A percentile compares a stretch with the other conserved stretches of the same genome.
These are phyloP conservation scores for Bovichtus variegatus DNA, from an alignment of 2,797 vertebrate species.

Conservation along the genomic window DNA sequence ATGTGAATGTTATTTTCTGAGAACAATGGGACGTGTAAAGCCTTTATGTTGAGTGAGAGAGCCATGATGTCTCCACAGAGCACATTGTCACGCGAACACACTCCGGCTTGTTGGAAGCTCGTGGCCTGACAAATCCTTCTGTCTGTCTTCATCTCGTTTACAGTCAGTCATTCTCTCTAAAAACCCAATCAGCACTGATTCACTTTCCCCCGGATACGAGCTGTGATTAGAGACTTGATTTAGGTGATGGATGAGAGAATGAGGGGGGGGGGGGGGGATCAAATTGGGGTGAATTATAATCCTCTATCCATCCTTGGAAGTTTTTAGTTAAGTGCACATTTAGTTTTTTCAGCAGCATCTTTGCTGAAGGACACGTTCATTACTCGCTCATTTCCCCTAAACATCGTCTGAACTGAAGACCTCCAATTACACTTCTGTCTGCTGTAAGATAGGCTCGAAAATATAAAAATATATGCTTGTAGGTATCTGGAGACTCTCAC, in stretches of 20 bases:
- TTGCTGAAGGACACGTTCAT: neutral
- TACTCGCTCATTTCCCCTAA: constrained; percentile 4
- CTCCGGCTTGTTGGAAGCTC: neutral
- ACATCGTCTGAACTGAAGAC: constrained; percentile 17
- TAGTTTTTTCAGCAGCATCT: neutral
- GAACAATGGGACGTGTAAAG: neutral
- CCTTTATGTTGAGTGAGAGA: neutral
- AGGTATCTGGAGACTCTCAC: too few relatives aligned
- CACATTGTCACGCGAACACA: too few relatives aligned
- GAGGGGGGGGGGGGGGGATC: constrained; percentile 14
- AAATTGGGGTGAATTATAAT: constrained; percentile 23
- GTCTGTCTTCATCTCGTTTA: neutral
- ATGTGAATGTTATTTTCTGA: neutral
- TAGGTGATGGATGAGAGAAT: constrained; percentile 11
- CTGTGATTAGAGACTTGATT: constrained; percentile 26
- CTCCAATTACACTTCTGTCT: constrained; percentile 21
- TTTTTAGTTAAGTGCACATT: constrained; percentile 6
- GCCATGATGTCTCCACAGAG: too few relatives aligned
- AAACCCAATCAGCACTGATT: constrained; percentile 51
- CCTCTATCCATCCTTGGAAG: constrained; percentile 14
- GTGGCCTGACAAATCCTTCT: neutral
- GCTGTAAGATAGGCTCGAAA: neutral
- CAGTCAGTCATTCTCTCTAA: constrained; percentile 16
- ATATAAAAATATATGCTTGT: neutral
- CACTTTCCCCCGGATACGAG: constrained; percentile 1